Percentiles rank a stretch among this genome's conserved stretches.
phyloP scores from a whole-genome alignment of 2,888 invertebrate species.

The Tinea trinotella region DNA sequence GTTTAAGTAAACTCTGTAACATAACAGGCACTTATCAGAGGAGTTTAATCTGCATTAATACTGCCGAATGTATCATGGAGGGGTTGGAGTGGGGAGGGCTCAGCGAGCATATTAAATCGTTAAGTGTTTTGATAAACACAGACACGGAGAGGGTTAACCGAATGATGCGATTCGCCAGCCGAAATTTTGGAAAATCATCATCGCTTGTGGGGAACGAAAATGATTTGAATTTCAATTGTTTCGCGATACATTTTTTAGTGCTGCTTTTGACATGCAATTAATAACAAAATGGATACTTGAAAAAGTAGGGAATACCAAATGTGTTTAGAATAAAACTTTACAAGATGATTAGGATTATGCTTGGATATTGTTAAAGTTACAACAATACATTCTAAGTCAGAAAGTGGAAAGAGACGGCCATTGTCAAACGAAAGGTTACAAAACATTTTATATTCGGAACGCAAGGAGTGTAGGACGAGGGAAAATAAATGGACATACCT shows the following conservation, averaged over 20 bases:
- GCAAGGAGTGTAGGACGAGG: too few relatives aligned
- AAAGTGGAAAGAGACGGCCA: too few relatives aligned
- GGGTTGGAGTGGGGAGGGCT: slow-evolving; percentile 41
- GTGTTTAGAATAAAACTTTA: too few relatives aligned
- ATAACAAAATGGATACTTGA: too few relatives aligned
- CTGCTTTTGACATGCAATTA: slow-evolving; percentile 8
- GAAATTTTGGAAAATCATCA: slow-evolving; percentile 57
- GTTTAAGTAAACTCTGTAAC: slow-evolving; percentile 11
- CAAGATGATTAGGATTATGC: too few relatives aligned
- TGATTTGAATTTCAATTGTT: slow-evolving; percentile 30
- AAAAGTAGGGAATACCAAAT: too few relatives aligned
- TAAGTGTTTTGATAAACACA: slow-evolving; percentile 71
- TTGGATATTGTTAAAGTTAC: too few relatives aligned
- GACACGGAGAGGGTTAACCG: slow-evolving; percentile 49
- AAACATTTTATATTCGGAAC: too few relatives aligned
- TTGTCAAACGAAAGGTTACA: too few relatives aligned
- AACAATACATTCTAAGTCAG: too few relatives aligned
- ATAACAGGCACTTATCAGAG: slow-evolving; percentile 23
- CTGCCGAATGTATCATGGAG: slow-evolving; percentile 25
- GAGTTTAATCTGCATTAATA: slow-evolving; percentile 41
- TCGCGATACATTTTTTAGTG: slow-evolving; percentile 20
- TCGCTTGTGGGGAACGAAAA: slow-evolving; percentile 38
- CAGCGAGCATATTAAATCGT: slow-evolving; percentile 67
- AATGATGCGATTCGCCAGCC: slow-evolving; percentile 52
- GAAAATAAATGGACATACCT: too few relatives aligned